Evolutionary conservation across 92 coral and sea anemone genomes (phyloP).

Genomic region (Epizoanthus stellaris): DNA sequence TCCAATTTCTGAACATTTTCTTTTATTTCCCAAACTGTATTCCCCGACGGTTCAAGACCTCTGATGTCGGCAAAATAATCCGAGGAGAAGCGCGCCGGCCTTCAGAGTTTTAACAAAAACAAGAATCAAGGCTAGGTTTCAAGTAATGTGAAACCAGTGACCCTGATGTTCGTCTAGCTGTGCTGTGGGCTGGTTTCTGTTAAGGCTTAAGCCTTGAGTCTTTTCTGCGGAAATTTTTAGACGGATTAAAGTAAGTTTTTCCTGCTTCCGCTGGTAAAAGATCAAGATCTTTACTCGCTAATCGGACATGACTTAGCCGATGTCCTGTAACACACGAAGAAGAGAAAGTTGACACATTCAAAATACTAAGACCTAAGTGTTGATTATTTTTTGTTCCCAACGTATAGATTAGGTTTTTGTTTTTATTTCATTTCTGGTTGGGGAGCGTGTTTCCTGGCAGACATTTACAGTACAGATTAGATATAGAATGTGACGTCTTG

Average conservation of each 20-base stretch:
- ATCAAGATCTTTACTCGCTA: slow-evolving; percentile 18
- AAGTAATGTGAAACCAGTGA: slow-evolving; percentile 39
- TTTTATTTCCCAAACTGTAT: no score
- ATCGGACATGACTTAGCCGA: background rate
- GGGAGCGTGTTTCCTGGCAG: slow-evolving; percentile 27
- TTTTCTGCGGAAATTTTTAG: slow-evolving; percentile 28
- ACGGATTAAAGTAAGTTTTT: slow-evolving; percentile 23
- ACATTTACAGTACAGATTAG: slow-evolving; percentile 43
- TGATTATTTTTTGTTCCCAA: background rate
- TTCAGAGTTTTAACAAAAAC: slow-evolving; percentile 23
- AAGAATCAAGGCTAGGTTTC: background rate
- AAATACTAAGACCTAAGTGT: background rate
- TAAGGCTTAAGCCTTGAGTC: slow-evolving; percentile 35
- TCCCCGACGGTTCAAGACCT: background rate
- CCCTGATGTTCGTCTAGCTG: background rate
- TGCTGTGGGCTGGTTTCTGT: slow-evolving; percentile 30
- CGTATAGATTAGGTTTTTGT: background rate
- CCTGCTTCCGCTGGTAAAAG: slow-evolving; percentile 37
- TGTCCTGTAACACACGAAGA: no score
- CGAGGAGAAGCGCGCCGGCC: slow-evolving; percentile 8
- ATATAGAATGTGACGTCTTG: slow-evolving; percentile 42
- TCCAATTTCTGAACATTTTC: no score
- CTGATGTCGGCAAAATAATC: background rate
- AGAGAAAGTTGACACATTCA: no score
- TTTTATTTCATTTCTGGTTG: background rate